phyloP scores from a whole-genome alignment of 1,140 invertebrate genomes.

The Pemphigus obesinymphae region DNA sequence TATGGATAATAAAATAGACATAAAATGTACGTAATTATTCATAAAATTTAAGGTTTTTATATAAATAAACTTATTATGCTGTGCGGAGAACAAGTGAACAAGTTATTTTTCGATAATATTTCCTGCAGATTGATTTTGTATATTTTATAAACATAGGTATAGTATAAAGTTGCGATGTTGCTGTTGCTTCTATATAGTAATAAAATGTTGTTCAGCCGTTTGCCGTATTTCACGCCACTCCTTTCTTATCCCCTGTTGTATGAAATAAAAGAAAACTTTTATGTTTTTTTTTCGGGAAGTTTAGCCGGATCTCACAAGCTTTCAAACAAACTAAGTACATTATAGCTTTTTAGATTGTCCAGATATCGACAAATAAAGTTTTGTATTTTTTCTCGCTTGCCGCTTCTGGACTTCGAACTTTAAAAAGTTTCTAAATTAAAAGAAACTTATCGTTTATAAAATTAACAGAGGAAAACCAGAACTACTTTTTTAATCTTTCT shows the following conservation, averaged over 20 bases:
- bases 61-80: background rate
- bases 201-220: conserved; percentile 1
- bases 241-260: background rate
- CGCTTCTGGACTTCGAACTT: background rate
- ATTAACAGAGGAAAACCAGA: background rate
- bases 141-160: too few relatives aligned
- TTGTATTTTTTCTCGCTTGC: conserved; percentile 28
- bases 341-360: conserved; percentile 38
- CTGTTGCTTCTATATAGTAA: background rate
- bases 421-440: conserved; percentile 40
- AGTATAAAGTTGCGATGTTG: background rate
- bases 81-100: too few relatives aligned
- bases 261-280: conserved; percentile 40
- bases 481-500: conserved; percentile 14
- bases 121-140: background rate
- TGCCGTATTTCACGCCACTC: background rate
- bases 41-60: too few relatives aligned
- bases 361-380: conserved; percentile 37
- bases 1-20: too few relatives aligned
- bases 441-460: conserved; percentile 32
- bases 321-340: conserved; percentile 36
- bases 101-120: background rate
- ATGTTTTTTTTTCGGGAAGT: conserved; percentile 7
- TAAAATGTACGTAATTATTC: too few relatives aligned
- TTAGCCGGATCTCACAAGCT: conserved; percentile 8